Base-by-base conservation (phyloP, 2,797 vertebrate species). In the Hipposideros larvatus region DNA sequence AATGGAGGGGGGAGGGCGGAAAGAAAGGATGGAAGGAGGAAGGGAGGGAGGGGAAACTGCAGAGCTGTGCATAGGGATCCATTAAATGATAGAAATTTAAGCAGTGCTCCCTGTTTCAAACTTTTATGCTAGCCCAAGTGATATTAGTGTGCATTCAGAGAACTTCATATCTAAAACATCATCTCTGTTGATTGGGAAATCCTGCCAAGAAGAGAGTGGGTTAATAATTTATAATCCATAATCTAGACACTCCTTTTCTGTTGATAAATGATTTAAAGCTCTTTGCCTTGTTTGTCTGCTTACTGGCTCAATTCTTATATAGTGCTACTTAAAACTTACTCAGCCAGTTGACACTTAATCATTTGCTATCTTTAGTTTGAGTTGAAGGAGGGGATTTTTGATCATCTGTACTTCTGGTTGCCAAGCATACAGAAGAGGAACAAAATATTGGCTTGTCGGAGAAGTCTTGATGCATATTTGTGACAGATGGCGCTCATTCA, bases 191-290 rank as follows among this genome's bases (percentile, higher is more conserved):
- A 91, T 73, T 91, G 43, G 31, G 86, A 78, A 84, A 71, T 66
- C 41, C 55, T 78, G 26, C 43, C 37, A 82, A 74, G 70, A 82
- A 83, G 14, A 95, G 43, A 78, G 14, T 89, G 34, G 22, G 9
- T 93, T 91, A 78, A 90, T 93, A 88, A 96, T 96, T 89, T 78
- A 78, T 82, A 82, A 91, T 66, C 41, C 31, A 91, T 80, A 51
- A 93, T 82, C 22, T 82, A n/a, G n/a, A 85, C 19, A 96, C 79
- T 46, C 2, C 82, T 46, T 93, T 88, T 78, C 51, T 73, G 0
- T 82, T 88, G 91, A 80, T 89, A 74, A 91, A 96, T 91, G 87
- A 91, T 89, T 95, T 86, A 93, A 41, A 83, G 22, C 18, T 92
- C 61, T 85, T 31, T 66, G 18, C 37, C 46, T 71, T 83, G 9